Evolutionary conservation across 2,113 vertebrate species (phyloP).

Genomic region (Seriola aureovittata): DNA sequence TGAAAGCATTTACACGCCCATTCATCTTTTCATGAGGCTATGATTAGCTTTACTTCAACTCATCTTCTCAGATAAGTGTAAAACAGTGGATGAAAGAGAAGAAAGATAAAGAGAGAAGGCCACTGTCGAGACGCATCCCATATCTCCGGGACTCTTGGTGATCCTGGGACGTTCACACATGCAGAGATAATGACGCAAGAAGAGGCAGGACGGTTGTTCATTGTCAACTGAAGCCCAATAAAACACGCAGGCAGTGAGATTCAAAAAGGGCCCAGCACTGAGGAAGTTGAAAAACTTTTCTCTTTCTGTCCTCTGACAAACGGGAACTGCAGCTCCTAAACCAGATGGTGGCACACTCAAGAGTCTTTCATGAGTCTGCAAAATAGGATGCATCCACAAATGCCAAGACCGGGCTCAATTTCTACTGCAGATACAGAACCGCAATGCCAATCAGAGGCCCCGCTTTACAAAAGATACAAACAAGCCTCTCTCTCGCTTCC

Average conservation of each 20-base stretch:
- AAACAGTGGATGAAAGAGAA: conserved; percentile 20
- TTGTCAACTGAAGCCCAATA: conserved; percentile 38
- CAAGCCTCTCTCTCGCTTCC: not conserved
- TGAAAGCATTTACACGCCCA: conserved; percentile 10
- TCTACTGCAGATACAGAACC: not conserved
- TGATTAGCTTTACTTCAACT: conserved; percentile 22
- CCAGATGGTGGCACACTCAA: not conserved
- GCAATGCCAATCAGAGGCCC: not conserved
- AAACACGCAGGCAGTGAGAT: conserved; percentile 10
- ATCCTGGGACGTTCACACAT: conserved; percentile 36
- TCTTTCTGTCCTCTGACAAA: conserved; percentile 7
- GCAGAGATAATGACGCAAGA: conserved; percentile 47
- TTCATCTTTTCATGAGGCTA: conserved; percentile 23
- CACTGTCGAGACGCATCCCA: not conserved
- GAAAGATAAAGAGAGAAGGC: conserved; percentile 6
- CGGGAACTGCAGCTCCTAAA: conserved; percentile 1
- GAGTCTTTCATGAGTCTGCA: conserved; percentile 18
- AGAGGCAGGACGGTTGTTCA: conserved; percentile 24
- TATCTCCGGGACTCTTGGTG: conserved; percentile 12
- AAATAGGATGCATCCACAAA: conserved; percentile 21
- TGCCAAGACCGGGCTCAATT: not conserved
- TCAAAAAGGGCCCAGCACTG: not conserved
- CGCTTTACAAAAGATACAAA: not conserved
- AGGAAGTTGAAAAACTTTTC: conserved; percentile 4
- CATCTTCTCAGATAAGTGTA: conserved; percentile 22